phyloP scores from a whole-genome alignment of 2,113 vertebrate species.

The Electrona antarctica region DNA sequence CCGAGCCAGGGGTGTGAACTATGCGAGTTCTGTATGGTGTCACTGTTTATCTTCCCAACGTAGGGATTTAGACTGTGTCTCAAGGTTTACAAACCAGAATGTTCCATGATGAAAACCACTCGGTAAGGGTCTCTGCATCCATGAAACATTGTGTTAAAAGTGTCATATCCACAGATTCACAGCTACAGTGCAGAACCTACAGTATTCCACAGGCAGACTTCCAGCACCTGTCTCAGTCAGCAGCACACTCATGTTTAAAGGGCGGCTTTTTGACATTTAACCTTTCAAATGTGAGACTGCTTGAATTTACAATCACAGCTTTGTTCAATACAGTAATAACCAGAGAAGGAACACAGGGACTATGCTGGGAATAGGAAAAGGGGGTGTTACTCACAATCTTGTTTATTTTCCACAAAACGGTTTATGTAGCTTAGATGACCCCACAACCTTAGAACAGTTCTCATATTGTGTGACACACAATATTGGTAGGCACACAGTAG shows the following conservation, averaged over 20 bases:
- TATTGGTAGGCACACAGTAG: slow-evolving; percentile 41
- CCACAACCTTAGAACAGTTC: slow-evolving; percentile 37
- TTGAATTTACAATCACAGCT: not conserved
- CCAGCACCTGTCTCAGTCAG: slow-evolving; percentile 9
- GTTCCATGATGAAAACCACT: slow-evolving; percentile 56
- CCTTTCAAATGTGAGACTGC: not conserved
- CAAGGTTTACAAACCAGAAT: slow-evolving; percentile 50
- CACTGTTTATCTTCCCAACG: slow-evolving; percentile 57
- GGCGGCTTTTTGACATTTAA: slow-evolving; percentile 2
- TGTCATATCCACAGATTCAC: not conserved
- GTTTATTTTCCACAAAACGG: slow-evolving; percentile 38
- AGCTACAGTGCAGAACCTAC: not conserved
- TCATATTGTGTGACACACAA: slow-evolving; percentile 52
- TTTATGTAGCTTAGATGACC: slow-evolving; percentile 16
- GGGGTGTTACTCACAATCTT: slow-evolving; percentile 21
- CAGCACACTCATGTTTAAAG: not conserved
- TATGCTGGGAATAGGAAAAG: slow-evolving; percentile 11
- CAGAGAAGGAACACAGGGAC: not conserved
- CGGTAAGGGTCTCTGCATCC: slow-evolving; percentile 20
- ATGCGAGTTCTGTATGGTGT: slow-evolving; percentile 31
- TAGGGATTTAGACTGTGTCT: slow-evolving; percentile 54
- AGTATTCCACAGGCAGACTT: not conserved
- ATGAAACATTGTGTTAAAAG: slow-evolving; percentile 41
- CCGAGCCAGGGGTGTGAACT: slow-evolving; percentile 42
- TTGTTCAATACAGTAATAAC: slow-evolving; percentile 7